Conservation (phyloP, 2,797 vertebrate species). For the Typhlichthys eigenmanni region DNA sequence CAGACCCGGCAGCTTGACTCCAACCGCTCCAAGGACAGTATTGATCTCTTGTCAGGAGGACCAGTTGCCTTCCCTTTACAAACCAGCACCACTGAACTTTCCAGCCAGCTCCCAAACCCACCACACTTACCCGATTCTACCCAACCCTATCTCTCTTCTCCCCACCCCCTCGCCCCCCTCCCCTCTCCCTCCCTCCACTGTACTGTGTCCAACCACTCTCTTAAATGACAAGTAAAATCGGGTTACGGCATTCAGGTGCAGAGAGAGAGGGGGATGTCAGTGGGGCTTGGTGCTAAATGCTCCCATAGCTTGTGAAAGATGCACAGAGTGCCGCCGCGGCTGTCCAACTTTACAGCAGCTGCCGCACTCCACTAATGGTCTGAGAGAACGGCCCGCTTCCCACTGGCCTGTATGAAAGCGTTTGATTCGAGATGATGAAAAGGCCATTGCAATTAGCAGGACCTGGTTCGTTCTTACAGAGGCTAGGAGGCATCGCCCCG, state of each 20-base stretch:
- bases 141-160: constrained; percentile 46
- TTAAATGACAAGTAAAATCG: constrained; percentile 83
- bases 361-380: constrained; percentile 80
- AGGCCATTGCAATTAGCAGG: constrained; percentile 96
- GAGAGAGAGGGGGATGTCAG: constrained; percentile 71
- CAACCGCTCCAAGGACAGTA: constrained; percentile 93
- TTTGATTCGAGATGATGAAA: constrained; percentile 93
- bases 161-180: constrained; percentile 53
- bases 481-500: constrained; percentile 79
- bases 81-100: constrained; percentile 84
- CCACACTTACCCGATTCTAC: constrained; percentile 46
- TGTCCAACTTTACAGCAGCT: constrained; percentile 62
- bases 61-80: constrained; percentile 86
- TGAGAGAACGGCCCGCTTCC: constrained; percentile 70
- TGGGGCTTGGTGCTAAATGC: constrained; percentile 79
- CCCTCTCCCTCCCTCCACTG: constrained; percentile 45
- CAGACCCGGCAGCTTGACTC: constrained; percentile 96
- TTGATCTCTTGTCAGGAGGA: constrained; percentile 99
- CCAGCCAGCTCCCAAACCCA: constrained; percentile 20
- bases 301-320: constrained; percentile 72
- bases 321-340: constrained; percentile 45
- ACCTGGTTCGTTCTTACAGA: constrained; percentile 80
- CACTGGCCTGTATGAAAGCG: constrained; percentile 76
- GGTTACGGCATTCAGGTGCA: constrained; percentile 83
- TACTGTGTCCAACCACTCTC: constrained; percentile 73